These are phyloP conservation scores for Junonia oenone DNA, from an alignment of 2,888 invertebrate genomes.

Conservation along the genomic window DNA sequence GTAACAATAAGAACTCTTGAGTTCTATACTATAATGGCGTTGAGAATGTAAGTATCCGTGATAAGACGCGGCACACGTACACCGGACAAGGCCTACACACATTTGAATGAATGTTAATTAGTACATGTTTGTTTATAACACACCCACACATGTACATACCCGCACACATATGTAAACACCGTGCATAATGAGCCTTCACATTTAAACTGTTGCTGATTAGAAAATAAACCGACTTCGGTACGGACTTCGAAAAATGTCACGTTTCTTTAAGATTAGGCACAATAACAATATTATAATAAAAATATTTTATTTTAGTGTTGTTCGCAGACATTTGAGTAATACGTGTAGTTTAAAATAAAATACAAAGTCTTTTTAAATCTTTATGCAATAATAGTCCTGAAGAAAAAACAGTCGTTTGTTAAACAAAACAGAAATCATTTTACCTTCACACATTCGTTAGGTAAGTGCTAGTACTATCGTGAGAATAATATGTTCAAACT, in stretches of 20 bases:
- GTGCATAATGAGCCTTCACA: conserved; percentile 48
- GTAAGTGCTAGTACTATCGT: conserved; percentile 54
- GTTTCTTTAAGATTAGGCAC: conserved; percentile 14
- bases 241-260: conserved; percentile 32
- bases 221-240: conserved; percentile 40
- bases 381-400: background rate
- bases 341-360: background rate
- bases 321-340: background rate
- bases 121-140: conserved; percentile 66
- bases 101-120: conserved; percentile 72
- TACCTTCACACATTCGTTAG: conserved; percentile 50
- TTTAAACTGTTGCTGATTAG: conserved; percentile 49
- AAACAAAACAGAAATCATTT: conserved; percentile 9
- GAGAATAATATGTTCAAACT: conserved; percentile 61
- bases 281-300: conserved; percentile 2
- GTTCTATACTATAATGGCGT: conserved; percentile 42
- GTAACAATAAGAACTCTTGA: conserved; percentile 40
- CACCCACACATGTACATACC: conserved; percentile 44
- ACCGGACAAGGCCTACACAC: conserved; percentile 62
- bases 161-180: conserved; percentile 33
- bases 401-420: background rate
- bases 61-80: conserved; percentile 57
- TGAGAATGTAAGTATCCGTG: conserved; percentile 40
- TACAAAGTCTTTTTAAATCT: background rate
- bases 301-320: background rate